phyloP scores from a whole-genome alignment of 1,140 invertebrate genomes.

The Plectrocnemia conspersa region DNA sequence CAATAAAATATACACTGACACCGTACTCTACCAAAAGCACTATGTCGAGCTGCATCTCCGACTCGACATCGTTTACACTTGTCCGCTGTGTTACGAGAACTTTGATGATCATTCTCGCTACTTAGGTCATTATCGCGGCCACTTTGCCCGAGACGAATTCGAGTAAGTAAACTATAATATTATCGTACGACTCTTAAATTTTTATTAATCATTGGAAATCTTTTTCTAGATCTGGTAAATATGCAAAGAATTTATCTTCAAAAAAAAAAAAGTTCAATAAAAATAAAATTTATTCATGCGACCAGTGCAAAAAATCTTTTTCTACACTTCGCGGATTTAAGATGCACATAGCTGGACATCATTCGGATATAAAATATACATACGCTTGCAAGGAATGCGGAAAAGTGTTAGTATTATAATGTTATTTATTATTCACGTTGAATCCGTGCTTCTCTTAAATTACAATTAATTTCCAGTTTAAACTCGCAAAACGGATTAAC shows the following conservation, averaged over 20 bases:
- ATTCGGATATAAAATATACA: neutral
- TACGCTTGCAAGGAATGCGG: slow-evolving; percentile 4
- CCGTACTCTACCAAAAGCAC: neutral
- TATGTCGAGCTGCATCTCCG: neutral
- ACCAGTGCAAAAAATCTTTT: slow-evolving; percentile 5
- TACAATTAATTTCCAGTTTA: slow-evolving; percentile 13
- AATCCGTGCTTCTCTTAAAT: neutral
- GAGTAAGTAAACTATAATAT: neutral
- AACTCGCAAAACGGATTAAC: slow-evolving; percentile 32
- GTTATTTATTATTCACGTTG: neutral
- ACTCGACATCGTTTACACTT: neutral
- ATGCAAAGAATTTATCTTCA: slow-evolving; percentile 13
- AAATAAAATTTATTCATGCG: slow-evolving; percentile 29
- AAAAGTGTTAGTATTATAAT: slow-evolving; percentile 6
- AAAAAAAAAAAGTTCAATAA: slow-evolving; percentile 45
- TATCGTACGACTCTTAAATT: neutral
- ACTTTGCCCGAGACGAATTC: neutral
- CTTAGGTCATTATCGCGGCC: neutral
- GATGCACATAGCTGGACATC: neutral
- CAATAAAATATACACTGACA: slow-evolving; percentile 7
- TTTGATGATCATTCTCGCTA: neutral
- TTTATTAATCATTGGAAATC: neutral
- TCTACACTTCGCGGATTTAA: neutral
- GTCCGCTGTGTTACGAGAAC: neutral
- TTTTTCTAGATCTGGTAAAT: slow-evolving; percentile 14